phyloP scores from a whole-genome alignment of 1,140 invertebrate species.

The Euborellia annulipes region DNA sequence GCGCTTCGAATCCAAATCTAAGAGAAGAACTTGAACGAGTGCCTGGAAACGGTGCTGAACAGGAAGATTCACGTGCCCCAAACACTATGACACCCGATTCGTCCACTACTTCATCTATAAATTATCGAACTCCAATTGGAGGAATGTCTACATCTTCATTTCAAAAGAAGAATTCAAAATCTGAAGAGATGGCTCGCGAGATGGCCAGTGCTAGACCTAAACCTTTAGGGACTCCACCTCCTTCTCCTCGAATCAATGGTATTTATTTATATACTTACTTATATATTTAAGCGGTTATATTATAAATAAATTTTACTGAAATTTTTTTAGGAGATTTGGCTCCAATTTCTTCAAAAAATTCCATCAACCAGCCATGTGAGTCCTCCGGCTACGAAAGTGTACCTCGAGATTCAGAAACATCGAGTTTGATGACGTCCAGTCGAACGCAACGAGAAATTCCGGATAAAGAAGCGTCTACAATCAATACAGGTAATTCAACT shows the following conservation, averaged over 20 bases:
- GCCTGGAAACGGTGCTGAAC: slow-evolving; percentile 50
- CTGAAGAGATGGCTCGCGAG: slow-evolving; percentile 21
- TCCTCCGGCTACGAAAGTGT: slow-evolving; percentile 80
- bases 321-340: slow-evolving; percentile 1
- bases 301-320: not conserved
- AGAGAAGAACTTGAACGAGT: slow-evolving; percentile 47
- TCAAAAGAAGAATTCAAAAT: slow-evolving; percentile 19
- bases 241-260: slow-evolving; percentile 1
- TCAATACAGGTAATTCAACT: not conserved
- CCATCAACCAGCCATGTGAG: slow-evolving; percentile 28
- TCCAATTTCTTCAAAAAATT: slow-evolving; percentile 12
- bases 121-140: slow-evolving; percentile 27
- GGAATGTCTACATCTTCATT: slow-evolving; percentile 27
- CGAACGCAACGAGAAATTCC: slow-evolving; percentile 17
- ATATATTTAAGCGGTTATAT: slow-evolving; percentile 3
- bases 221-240: not conserved
- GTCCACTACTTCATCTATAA: slow-evolving; percentile 30
- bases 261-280: slow-evolving; percentile 5
- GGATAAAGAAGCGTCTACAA: not conserved
- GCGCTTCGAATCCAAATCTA: slow-evolving; percentile 79
- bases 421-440: slow-evolving; percentile 51
- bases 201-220: not conserved
- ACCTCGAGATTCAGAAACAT: slow-evolving; percentile 60
- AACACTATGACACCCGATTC: slow-evolving; percentile 34
- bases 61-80: slow-evolving; percentile 31